Percentiles rank a stretch among this genome's conserved stretches.
Conservation (phyloP, 2,797 vertebrate species). For the Brachyalestes nurse region DNA sequence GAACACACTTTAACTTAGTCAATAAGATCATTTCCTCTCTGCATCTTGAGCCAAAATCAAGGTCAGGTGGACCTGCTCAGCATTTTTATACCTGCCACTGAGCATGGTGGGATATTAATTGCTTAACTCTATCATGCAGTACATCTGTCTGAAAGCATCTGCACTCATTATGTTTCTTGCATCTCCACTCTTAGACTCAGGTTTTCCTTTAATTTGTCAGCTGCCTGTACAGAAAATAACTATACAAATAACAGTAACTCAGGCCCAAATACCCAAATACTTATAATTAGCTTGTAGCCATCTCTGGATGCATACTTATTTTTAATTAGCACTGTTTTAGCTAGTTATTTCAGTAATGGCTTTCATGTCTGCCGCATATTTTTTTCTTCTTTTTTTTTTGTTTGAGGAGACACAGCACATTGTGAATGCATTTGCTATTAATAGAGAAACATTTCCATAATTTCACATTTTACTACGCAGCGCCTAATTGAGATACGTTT, state of each 20-base stretch:
- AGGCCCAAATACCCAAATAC: slow-evolving; percentile 49
- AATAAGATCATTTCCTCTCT: background rate
- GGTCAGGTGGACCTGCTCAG: background rate
- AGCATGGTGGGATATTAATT: background rate
- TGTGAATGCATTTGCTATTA: slow-evolving; percentile 73
- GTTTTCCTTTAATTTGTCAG: background rate
- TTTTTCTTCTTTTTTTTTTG: slow-evolving; percentile 60
- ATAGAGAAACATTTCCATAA: slow-evolving; percentile 81
- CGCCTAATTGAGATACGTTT: slow-evolving; percentile 77
- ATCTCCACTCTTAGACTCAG: background rate
- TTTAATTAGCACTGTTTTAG: slow-evolving; percentile 77
- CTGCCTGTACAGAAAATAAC: background rate
- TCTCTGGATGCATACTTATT: slow-evolving; percentile 71
- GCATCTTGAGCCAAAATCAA: background rate
- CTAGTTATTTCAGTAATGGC: slow-evolving; percentile 79
- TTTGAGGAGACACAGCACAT: slow-evolving; percentile 70
- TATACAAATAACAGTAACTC: slow-evolving; percentile 50
- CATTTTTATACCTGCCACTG: background rate
- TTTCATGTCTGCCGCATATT: slow-evolving; percentile 74
- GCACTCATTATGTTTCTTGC: background rate
- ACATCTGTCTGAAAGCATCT: background rate
- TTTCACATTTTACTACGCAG: slow-evolving; percentile 72
- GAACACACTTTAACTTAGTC: background rate
- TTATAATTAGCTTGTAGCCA: slow-evolving; percentile 76
- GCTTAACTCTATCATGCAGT: background rate